Evolutionary conservation across 1,140 invertebrate genomes (phyloP), one percentile per base, ranked within the genome.

Genomic region (Camponotus pennsylvanicus): DNA sequence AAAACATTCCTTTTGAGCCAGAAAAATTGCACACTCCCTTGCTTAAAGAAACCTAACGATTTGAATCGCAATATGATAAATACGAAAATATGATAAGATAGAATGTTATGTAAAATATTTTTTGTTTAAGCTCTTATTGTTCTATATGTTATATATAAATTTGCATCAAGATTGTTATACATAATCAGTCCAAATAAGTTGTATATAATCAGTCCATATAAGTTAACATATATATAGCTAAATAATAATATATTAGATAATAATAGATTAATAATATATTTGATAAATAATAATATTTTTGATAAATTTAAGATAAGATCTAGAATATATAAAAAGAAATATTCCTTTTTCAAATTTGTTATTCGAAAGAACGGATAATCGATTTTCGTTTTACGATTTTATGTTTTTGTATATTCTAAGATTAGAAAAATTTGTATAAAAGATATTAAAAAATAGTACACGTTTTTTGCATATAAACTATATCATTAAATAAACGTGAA

Each of bases 1-100:
- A 3, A 4, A 92, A 86, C 34, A 91, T 94, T 69, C 93, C 93
- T 0, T 94, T 86, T 11, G 49, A 93, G 13, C 79, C 87, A 18
- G 11, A 86, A 0, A 80, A 45, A 4, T 2, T 94, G 6, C 21
- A 90, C 18, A 67, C 57, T 18, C 91, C 93, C 0, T 80, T 94
- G 45, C 37, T 93, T 1, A 1, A 13, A 13, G 6, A 63, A n/a
- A 15, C 13, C 0, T 3, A 34, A 32, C 32, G 6, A 76, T 18
- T 32, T 13, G 42, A n/a, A 67, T 13, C 27, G 27, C 27, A 27
- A 27, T 27, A 27, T 27, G 27, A 27, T 27, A 27, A 71, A 59
- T 9, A 13, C 32, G 2, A 40, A 70, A 18, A 11, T 11, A 40
- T 3, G 71, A 32, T 32, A 9, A 21, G n/a, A 61, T 15, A 64